Evolutionary conservation across 2,113 vertebrate genomes (phyloP).

Genomic region (Mus musculus): GRCm39 chr6:139428501-139429000

Average conservation of each 20-base stretch:
- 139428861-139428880: neutral
- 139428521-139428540: neutral
- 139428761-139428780: neutral
- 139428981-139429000: conserved; percentile 3
- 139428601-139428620: neutral
- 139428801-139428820: neutral
- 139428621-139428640: neutral
- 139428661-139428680: neutral
- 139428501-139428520: neutral
- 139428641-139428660: neutral
- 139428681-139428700: neutral
- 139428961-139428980: neutral
- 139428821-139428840: neutral
- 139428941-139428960: neutral
- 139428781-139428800: neutral
- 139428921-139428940: neutral
- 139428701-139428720: neutral
- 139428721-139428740: neutral
- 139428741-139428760: neutral
- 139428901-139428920: neutral
- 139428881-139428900: neutral
- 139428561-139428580: neutral
- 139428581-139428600: neutral
- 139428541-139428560: neutral
- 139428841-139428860: neutral